A percentile compares a stretch with the other conserved stretches of the same genome.
Conservation (phyloP, 2,113 vertebrate species). For the Nesoenas mayeri region DNA sequence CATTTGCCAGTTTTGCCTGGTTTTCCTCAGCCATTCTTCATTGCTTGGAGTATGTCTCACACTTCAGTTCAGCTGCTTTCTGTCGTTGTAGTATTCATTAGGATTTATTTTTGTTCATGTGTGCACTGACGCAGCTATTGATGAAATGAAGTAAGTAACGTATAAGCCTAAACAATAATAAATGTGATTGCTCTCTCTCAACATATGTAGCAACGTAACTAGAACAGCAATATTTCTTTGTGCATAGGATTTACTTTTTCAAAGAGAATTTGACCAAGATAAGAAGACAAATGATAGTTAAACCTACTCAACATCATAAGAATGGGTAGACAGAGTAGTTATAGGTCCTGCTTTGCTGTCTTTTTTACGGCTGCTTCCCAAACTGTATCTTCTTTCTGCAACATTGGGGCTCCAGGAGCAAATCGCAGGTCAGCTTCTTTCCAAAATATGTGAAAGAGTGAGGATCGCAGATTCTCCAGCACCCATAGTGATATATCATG, state of each 20-base stretch:
- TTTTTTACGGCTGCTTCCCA: not conserved
- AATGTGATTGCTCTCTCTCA: not conserved
- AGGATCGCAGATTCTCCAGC: not conserved
- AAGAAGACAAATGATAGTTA: not conserved
- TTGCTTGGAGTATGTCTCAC: not conserved
- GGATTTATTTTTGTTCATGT: constrained; percentile 4
- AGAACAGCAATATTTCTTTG: not conserved
- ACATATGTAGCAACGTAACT: not conserved
- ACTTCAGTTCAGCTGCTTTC: not conserved
- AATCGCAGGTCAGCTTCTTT: not conserved
- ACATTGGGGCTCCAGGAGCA: not conserved
- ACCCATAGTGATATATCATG: not conserved
- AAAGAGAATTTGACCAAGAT: not conserved
- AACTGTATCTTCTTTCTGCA: not conserved
- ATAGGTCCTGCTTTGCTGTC: not conserved
- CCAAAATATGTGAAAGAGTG: not conserved
- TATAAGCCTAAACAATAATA: not conserved
- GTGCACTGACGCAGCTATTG: not conserved
- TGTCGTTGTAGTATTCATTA: not conserved
- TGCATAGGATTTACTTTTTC: not conserved
- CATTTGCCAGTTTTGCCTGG: not conserved
- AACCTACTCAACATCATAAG: not conserved
- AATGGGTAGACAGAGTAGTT: not conserved
- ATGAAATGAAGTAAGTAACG: not conserved
- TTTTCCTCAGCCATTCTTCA: not conserved